phyloP scores from a whole-genome alignment of 2,113 vertebrate species.

The Strix aluco region DNA sequence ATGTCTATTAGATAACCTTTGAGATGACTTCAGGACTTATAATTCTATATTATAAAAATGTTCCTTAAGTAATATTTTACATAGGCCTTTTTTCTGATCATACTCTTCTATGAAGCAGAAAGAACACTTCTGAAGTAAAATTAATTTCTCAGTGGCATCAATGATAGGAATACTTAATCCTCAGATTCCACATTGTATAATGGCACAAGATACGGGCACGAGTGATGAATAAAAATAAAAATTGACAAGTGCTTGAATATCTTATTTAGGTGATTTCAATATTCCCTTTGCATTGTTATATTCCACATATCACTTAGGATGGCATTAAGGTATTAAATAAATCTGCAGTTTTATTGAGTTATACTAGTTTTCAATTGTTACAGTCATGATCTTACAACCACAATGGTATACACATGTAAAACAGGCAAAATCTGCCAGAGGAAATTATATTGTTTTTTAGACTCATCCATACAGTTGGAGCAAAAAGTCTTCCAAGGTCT shows the following conservation, averaged over 20 bases:
- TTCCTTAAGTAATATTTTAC: not conserved
- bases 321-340: not conserved
- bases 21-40: not conserved
- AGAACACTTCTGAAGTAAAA: not conserved
- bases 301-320: not conserved
- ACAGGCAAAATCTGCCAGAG: not conserved
- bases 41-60: not conserved
- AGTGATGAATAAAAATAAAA: not conserved
- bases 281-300: not conserved
- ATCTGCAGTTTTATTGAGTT: not conserved
- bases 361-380: not conserved
- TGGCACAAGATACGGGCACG: not conserved
- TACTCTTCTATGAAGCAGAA: not conserved
- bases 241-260: not conserved
- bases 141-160: not conserved
- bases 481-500: not conserved
- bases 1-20: not conserved
- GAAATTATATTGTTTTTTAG: not conserved
- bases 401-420: not conserved
- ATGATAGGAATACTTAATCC: not conserved
- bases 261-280: not conserved
- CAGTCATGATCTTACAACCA: not conserved
- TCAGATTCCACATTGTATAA: not conserved
- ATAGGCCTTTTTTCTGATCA: not conserved
- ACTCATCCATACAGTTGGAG: not conserved